Percentiles rank a stretch among this genome's conserved stretches.
Conservation (phyloP, 1,140 invertebrate genomes). For the Leguminivora glycinivorella region DNA sequence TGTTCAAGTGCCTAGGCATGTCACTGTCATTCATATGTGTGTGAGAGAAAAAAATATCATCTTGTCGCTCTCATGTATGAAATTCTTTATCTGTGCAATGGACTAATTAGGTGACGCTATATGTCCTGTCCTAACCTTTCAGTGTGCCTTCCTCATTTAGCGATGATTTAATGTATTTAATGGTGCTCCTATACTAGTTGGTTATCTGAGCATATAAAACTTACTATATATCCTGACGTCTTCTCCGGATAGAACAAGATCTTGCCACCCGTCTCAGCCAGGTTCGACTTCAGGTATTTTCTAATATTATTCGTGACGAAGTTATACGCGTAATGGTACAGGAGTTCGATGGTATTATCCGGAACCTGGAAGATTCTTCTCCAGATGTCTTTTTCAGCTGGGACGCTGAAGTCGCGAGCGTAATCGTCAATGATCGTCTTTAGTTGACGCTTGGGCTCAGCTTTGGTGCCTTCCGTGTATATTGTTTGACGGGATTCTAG, state of each 20-base stretch:
- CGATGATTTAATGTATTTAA: too few species aligned
- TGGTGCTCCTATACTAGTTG: neutral
- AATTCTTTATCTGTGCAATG: too few species aligned
- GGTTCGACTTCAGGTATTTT: slow-evolving; percentile 83
- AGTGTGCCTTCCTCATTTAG: too few species aligned
- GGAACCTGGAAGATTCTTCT: slow-evolving; percentile 82
- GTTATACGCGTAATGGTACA: slow-evolving; percentile 85
- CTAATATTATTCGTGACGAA: slow-evolving; percentile 83
- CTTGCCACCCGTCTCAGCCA: slow-evolving; percentile 82
- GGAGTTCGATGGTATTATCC: slow-evolving; percentile 82
- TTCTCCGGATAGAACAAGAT: slow-evolving; percentile 82
- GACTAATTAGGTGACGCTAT: too few species aligned
- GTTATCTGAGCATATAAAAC: slow-evolving; percentile 28
- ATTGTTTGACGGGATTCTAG: slow-evolving; percentile 57
- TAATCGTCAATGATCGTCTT: slow-evolving; percentile 82
- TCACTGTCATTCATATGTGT: too few species aligned
- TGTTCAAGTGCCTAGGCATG: too few species aligned
- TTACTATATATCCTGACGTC: slow-evolving; percentile 82
- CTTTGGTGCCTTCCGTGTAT: slow-evolving; percentile 60
- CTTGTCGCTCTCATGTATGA: too few species aligned
- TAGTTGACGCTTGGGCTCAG: slow-evolving; percentile 58
- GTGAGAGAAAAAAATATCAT: too few species aligned
- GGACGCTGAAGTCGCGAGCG: slow-evolving; percentile 77
- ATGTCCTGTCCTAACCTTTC: too few species aligned
- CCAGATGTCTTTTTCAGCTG: slow-evolving; percentile 82